These are phyloP conservation scores for Anguilla obscura DNA, from an alignment of 2,797 vertebrate species.

Conservation along the genomic window DNA sequence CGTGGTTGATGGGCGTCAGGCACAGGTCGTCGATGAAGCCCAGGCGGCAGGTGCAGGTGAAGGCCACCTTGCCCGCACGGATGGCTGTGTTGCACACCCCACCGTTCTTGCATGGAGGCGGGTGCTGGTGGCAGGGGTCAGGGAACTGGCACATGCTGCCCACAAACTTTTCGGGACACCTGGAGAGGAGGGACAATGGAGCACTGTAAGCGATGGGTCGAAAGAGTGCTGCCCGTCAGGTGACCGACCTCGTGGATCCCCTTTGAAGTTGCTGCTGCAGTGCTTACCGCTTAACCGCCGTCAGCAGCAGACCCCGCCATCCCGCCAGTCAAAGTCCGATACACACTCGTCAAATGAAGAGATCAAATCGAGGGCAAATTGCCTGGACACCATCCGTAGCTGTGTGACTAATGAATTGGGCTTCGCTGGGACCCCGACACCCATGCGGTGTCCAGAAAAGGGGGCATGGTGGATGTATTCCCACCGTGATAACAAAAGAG, in stretches of 20 bases:
- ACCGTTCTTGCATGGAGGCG: slow-evolving; percentile 82
- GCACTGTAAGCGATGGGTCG: not conserved
- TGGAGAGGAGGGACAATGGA: slow-evolving; percentile 50
- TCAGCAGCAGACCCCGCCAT: too few relatives aligned
- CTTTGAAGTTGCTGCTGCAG: not conserved
- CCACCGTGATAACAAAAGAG: slow-evolving; percentile 4
- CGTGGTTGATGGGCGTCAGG: slow-evolving; percentile 86
- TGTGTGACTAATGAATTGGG: not conserved
- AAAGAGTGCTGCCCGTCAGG: too few relatives aligned
- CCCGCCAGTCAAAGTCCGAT: not conserved
- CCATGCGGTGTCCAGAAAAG: not conserved
- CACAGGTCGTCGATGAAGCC: slow-evolving; percentile 89
- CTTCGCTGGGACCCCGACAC: not conserved
- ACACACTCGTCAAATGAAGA: not conserved
- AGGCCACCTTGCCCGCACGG: slow-evolving; percentile 73
- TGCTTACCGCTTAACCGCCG: not conserved
- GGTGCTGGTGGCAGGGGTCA: slow-evolving; percentile 81
- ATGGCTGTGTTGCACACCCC: slow-evolving; percentile 79
- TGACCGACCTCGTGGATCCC: not conserved
- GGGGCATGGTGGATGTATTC: not conserved
- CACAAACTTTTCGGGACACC: slow-evolving; percentile 78
- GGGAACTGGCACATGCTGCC: slow-evolving; percentile 85
- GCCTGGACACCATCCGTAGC: not conserved
- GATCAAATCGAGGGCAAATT: slow-evolving; percentile 12
- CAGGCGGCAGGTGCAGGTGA: slow-evolving; percentile 80